Evolutionary conservation across 1,140 invertebrate species (phyloP), one percentile per base, ranked within the genome.

Genomic region (Dreissena rostriformis): DNA sequence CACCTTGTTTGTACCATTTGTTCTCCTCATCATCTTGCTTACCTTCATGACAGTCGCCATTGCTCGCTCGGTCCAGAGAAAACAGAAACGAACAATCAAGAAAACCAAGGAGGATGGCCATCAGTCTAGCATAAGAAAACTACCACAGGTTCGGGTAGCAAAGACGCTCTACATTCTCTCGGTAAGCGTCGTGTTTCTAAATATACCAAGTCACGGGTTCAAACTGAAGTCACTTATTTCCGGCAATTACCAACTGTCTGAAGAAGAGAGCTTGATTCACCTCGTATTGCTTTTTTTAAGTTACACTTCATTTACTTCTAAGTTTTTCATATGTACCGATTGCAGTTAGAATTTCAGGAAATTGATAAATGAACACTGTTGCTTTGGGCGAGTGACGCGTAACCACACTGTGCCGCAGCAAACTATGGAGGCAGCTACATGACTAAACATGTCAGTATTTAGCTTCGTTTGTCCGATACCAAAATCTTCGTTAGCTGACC

Each of bases 151-250:
- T 19, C 86, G 89, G 5, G 89, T 90, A 5, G 85, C 87, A 22
- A 88, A 87, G 52, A 87, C 88, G 87, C 79, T 90, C 17, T 88
- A 87, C 29, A 86, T 87, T 19, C 68, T 90, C 22, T 90, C 89
- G 24, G 72, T 83, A 0, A 85, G 87, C 29, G 86, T 85, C 39
- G 71, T 90, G 15, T 49, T 90, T 14, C 85, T 90, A 74, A 90
- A 88, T 81, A 79, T 78, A 24, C 89, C 89, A 53, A 88, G 86
- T 29, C 87, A 90, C 79, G 71, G 85, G 19, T 71, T 74, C 5
- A 65, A 86, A 19, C 61, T 90, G 0, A 82, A 86, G 68, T 87
- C 87, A 49, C 53, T 88, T 55, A 70, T 89, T n/a, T 8, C 51
- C 4, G 19, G 49, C 0, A 75, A 26, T 0, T 15, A 63, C 15